phyloP scores from a whole-genome alignment of 2,797 vertebrate genomes.

The Acropternis orthonyx region DNA sequence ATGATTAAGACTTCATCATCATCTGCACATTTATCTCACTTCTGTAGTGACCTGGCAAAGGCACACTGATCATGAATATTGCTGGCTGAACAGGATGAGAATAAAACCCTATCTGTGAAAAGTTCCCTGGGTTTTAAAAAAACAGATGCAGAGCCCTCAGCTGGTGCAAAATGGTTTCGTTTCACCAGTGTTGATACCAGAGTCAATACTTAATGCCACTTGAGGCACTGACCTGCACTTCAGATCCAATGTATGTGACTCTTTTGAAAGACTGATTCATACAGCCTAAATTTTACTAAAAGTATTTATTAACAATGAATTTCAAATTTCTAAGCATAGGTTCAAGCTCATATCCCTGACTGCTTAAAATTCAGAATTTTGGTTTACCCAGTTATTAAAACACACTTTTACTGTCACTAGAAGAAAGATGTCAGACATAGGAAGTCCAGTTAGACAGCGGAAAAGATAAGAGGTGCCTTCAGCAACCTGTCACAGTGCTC shows the following conservation, averaged over 20 bases:
- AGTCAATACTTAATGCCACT: not conserved
- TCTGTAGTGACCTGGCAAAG: slow-evolving; percentile 15
- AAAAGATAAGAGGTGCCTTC: not conserved
- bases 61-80: not conserved
- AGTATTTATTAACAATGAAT: not conserved
- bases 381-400: not conserved
- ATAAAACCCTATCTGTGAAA: not conserved
- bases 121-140: not conserved
- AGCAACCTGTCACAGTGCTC: not conserved
- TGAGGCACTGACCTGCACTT: not conserved
- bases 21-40: slow-evolving; percentile 52
- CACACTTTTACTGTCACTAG: not conserved
- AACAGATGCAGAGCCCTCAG: not conserved
- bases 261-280: not conserved
- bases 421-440: not conserved
- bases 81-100: not conserved
- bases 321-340: not conserved
- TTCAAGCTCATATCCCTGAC: not conserved
- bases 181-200: not conserved
- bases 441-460: not conserved
- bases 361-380: not conserved
- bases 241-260: not conserved
- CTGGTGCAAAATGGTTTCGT: not conserved
- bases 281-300: not conserved
- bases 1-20: slow-evolving; percentile 41